A percentile compares a stretch with the other conserved stretches of the same genome.
These are phyloP conservation scores for Silurus glanis DNA, from an alignment of 2,113 vertebrate species.

Conservation along the genomic window DNA sequence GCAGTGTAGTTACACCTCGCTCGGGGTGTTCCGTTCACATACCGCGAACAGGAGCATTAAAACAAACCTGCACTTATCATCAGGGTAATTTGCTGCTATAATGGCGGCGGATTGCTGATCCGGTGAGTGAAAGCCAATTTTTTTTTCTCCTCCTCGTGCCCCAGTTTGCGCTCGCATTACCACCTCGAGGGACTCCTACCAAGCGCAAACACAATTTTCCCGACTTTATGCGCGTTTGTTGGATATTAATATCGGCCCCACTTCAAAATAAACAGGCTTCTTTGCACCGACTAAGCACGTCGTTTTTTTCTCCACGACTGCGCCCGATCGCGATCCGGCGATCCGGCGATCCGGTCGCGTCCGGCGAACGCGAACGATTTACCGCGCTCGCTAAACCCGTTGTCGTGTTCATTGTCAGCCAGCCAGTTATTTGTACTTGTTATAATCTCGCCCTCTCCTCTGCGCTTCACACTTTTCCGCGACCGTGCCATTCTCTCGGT, in stretches of 20 bases:
- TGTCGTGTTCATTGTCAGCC: not conserved
- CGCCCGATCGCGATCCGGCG: too few species aligned
- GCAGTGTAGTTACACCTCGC: not conserved
- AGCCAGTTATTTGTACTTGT: conserved; percentile 26
- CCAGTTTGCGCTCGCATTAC: not conserved
- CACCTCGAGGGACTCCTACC: not conserved
- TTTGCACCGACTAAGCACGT: too few species aligned
- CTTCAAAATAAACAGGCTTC: not conserved
- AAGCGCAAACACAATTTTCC: not conserved
- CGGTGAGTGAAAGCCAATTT: not conserved
- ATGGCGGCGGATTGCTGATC: not conserved
- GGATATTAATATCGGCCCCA: not conserved
- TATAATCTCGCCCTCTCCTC: conserved; percentile 18
- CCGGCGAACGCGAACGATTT: not conserved
- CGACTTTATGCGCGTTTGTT: not conserved
- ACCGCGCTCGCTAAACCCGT: not conserved
- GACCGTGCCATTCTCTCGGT: not conserved
- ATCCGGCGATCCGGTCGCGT: too few species aligned
- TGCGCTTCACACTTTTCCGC: not conserved
- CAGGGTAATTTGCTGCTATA: not conserved
- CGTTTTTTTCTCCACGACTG: too few species aligned
- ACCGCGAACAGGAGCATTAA: not conserved
- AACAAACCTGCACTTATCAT: not conserved
- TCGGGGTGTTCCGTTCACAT: not conserved
- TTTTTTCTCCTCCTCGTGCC: not conserved